These are phyloP conservation scores for Hirtodrosophila histrioides DNA, from an alignment of 2,888 invertebrate species.

Conservation along the genomic window DNA sequence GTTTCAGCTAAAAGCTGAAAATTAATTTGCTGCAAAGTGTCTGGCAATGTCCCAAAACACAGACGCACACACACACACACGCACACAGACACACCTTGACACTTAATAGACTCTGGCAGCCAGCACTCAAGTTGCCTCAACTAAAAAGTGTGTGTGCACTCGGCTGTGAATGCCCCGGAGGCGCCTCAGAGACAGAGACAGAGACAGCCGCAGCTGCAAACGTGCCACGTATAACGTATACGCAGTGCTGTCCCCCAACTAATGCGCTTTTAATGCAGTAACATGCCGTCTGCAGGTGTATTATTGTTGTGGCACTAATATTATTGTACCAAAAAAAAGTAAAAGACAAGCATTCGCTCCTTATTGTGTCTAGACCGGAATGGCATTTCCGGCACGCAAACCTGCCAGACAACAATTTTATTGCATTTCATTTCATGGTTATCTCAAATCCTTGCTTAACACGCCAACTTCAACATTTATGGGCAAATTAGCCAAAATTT, in stretches of 20 bases:
- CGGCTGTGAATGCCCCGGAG: conserved; percentile 22
- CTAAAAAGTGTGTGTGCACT: conserved; percentile 6
- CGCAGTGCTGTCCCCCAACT: conserved; percentile 27
- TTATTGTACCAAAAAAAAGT: neutral
- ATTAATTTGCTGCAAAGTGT: conserved; percentile 37
- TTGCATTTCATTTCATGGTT: conserved; percentile 46
- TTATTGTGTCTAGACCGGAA: conserved; percentile 71
- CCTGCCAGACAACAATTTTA: conserved; percentile 41
- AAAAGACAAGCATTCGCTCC: conserved; percentile 29
- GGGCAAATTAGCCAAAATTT: conserved; percentile 37
- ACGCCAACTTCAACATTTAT: conserved; percentile 29
- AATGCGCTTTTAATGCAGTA: conserved; percentile 59
- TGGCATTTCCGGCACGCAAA: conserved; percentile 69
- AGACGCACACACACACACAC: conserved; percentile 11
- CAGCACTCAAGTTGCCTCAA: conserved; percentile 34
- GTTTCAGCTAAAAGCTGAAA: conserved; percentile 18
- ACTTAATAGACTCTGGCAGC: conserved; percentile 44
- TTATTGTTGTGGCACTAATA: conserved; percentile 8
- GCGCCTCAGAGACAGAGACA: conserved; percentile 3
- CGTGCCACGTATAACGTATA: conserved; percentile 37
- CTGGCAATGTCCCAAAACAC: conserved; percentile 21
- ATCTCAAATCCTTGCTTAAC: conserved; percentile 8
- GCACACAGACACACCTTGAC: conserved; percentile 18
- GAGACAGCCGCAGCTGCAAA: conserved; percentile 10
- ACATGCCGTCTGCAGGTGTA: conserved; percentile 49